Conservation (phyloP, 1,140 invertebrate species). For the Rhyacophila brunnea region DNA sequence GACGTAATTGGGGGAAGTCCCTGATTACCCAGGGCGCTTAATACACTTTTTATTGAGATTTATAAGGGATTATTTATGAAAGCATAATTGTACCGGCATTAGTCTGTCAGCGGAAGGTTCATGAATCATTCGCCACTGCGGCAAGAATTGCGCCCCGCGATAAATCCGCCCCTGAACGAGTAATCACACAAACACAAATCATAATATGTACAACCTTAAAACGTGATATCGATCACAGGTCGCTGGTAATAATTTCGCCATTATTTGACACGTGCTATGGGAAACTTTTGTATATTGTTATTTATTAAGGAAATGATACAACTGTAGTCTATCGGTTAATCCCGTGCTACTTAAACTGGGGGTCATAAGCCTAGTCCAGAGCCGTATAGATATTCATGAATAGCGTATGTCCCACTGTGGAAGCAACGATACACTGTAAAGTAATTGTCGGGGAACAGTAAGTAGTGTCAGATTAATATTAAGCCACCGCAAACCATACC, state of each 20-base stretch:
- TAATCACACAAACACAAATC: conserved; percentile 32
- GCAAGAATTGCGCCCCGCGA: conserved; percentile 1
- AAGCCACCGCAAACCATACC: no score
- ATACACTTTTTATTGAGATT: conserved; percentile 29
- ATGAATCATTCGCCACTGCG: conserved; percentile 25
- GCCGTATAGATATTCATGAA: no score
- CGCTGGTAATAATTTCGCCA: conserved; percentile 10
- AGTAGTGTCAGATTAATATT: no score
- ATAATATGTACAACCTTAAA: conserved; percentile 25
- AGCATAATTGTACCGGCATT: conserved; percentile 36
- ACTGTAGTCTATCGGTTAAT: no score
- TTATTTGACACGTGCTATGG: no score
- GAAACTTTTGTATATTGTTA: no score
- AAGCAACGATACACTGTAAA: no score
- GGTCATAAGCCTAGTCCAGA: no score
- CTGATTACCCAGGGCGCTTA: conserved; percentile 1
- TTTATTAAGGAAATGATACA: no score
- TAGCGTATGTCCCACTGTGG: no score
- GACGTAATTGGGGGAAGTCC: conserved; percentile 5
- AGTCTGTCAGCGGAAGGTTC: conserved; percentile 21
- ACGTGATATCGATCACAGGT: conserved; percentile 20
- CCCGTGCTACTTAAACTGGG: no score
- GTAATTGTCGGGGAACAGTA: no score
- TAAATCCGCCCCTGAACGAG: conserved; percentile 26
- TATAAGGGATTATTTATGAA: conserved; percentile 32